These are phyloP conservation scores for Phytoseiulus persimilis DNA, from an alignment of 2,888 invertebrate species.

Conservation along the genomic window DNA sequence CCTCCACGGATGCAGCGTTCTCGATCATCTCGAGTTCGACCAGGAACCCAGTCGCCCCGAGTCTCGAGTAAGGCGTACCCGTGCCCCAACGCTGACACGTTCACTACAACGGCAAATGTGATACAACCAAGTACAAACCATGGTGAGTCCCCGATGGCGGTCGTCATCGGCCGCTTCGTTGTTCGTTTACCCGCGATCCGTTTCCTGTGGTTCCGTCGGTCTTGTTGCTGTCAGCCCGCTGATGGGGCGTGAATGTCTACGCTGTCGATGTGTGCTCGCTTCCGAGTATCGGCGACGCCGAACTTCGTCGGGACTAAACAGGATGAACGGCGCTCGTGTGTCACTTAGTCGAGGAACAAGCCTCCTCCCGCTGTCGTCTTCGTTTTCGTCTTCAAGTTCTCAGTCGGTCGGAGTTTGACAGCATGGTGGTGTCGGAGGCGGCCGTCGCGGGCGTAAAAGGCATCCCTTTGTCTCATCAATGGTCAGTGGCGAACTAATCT, in stretches of 20 bases:
- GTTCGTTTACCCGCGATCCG: background rate
- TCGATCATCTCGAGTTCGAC: background rate
- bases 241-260: background rate
- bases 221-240: background rate
- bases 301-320: background rate
- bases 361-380: background rate
- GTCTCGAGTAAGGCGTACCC: background rate
- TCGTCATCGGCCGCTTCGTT: background rate
- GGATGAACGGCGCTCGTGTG: background rate
- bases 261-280: background rate
- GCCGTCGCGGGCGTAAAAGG: background rate
- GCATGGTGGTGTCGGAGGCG: background rate
- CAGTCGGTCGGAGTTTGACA: background rate
- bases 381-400: background rate
- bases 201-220: background rate
- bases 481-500: background rate
- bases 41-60: background rate
- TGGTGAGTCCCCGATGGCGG: background rate
- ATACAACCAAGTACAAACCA: constrained; percentile 5
- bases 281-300: background rate
- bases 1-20: background rate
- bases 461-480: background rate
- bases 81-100: background rate
- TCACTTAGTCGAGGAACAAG: background rate
- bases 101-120: background rate